Base-by-base conservation (phyloP, 2,888 invertebrate genomes). In the Arge pagana region DNA sequence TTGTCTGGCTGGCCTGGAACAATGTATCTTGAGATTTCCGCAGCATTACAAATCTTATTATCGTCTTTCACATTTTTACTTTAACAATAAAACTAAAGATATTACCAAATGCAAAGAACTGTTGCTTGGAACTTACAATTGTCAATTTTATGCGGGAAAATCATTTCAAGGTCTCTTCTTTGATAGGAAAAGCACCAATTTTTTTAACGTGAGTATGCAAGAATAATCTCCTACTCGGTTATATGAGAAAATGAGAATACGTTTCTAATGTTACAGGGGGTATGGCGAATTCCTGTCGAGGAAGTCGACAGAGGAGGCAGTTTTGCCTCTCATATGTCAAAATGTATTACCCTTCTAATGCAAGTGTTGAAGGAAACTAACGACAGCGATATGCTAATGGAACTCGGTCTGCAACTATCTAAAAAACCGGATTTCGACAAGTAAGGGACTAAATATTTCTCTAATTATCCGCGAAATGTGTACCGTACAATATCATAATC, bases 1-100 rank as follows among this genome's bases (percentile, higher is more conserved):
- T 30, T 93, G 93, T 68, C 76, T 92, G 11, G 82, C 83, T 67
- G 93, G 93, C 23, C 77, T 96, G 58, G 89, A 91, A 77, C 87
- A 92, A 66, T 96, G 96, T 67, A 84, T 92, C 5, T 82, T 85
- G 40, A 82, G 96, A 39, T 92, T 95, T 72, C 88, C 93, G 0
- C 91, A 93, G 63, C 94, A 96, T 77, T 96, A 95, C 74, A 96
- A 96, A 78, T 91, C 95, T 0, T 82, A 94, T 48, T 96, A 94
- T 75, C 84, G 95, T 59, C 78, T 96, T 43, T 89, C 93, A 1
- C 87, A 93, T 72, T 87, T 91, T 66, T 93, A 88, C 74, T 88
- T 88, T 70, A 85, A 87, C 63, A 86, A 85, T 42, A 86, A 85
- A 67, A 82, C 85, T 36, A 86, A 85, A 67, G 84, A 89, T 67